Evolutionary conservation across 2,888 invertebrate species (phyloP), one percentile per base, ranked within the genome.

Genomic region (Dascillus cervinus): DNA sequence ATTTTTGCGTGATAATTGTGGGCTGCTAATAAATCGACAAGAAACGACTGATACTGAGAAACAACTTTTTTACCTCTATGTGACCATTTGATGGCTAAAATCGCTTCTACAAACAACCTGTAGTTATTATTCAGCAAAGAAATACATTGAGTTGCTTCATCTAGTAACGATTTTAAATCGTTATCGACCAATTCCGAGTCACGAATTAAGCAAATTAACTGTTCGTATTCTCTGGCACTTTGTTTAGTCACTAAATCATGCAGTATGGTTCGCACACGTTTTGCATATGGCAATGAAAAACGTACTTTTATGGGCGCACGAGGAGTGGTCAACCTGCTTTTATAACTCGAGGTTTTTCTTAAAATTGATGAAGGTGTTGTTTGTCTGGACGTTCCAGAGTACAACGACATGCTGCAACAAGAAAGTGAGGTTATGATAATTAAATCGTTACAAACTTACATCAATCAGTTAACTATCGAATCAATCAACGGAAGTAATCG

Each of bases 11-110:
- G 78, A 53, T 73, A 71, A 43, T 73, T 75, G 45, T 83, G 81
- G 2, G 79, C 77, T 23, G 79, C 75, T 31, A 83, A 65, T 26
- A 84, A 64, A 60, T 81, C 79, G 17, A 78, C 62, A 15, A 82
- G 56, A 51, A 84, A 79, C 23, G 72, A 69, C 51, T 75, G 72
- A 55, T 76, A 84, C 15, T 70, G 70, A 15, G 62, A 51, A 1
- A 75, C 65, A n/a, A 73, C 64, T 24, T 66, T 63, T 11, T 60
- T 34, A 14, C 63, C 62, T 29, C 73, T 60, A 33, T 65, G 65
- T 3, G 63, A 62, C 81, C 81, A 82, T 46, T 66, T 62, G n/a
- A 77, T 47, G 9, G 67, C 65, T 25, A 82, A 59, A 12, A 82
- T 43, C 2, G 72, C 71, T 60, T 79, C 75, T 3, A 79, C 70